phyloP scores from a whole-genome alignment of 2,888 invertebrate species.

The Dasysyrphus tricinctus region DNA sequence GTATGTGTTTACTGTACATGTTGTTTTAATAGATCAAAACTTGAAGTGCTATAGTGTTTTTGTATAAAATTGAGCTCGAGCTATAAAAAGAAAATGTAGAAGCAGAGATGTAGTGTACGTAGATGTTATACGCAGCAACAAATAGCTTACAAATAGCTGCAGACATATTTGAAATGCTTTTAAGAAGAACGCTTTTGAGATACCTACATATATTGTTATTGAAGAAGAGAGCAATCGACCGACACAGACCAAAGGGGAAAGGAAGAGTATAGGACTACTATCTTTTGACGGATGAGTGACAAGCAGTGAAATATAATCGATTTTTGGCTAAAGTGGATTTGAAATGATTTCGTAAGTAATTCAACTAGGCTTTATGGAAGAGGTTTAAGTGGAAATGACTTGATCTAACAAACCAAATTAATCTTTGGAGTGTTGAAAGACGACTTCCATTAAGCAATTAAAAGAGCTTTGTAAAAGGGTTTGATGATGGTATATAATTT shows the following conservation, averaged over 20 bases:
- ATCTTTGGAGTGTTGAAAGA: conserved; percentile 36
- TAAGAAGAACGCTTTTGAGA: conserved; percentile 58
- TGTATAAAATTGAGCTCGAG: background rate
- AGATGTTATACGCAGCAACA: conserved; percentile 19
- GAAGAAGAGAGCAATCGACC: conserved; percentile 22
- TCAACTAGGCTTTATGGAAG: conserved; percentile 6
- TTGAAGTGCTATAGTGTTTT: conserved; percentile 27
- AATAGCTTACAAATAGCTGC: conserved; percentile 54
- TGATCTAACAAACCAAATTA: conserved; percentile 32
- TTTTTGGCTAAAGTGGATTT: conserved; percentile 48
- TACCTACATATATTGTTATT: conserved; percentile 6
- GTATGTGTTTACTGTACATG: background rate
- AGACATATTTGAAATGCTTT: conserved; percentile 69
- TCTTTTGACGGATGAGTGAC: conserved; percentile 68
- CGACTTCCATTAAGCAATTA: conserved; percentile 47
- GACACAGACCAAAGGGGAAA: background rate
- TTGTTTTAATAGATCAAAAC: conserved; percentile 45
- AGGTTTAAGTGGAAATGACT: conserved; percentile 31
- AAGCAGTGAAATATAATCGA: conserved; percentile 55
- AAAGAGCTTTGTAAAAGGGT: background rate
- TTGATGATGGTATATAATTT: background rate
- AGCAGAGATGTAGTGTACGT: no score
- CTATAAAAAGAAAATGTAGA: background rate
- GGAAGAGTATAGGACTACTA: background rate
- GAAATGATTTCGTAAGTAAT: conserved; percentile 63